Evolutionary conservation across 2,113 vertebrate genomes (phyloP).

Genomic region (Triplophysa rosa): DNA sequence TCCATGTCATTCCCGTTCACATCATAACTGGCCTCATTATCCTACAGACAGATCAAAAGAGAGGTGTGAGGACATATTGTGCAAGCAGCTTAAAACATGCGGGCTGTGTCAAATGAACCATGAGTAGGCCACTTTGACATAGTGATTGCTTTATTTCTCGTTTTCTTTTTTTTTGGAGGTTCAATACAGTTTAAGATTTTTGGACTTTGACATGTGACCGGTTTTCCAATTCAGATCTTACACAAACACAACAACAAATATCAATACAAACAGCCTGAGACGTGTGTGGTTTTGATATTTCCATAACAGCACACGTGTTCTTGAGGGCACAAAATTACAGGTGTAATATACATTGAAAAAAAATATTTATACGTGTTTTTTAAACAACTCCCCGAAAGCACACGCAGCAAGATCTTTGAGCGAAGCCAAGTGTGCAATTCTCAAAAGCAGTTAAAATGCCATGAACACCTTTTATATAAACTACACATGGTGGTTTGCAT

Average conservation of each 20-base stretch:
- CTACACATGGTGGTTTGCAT: too few species aligned
- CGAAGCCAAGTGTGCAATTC: too few species aligned
- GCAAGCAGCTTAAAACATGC: background rate
- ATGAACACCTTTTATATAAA: too few species aligned
- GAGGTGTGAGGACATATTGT: background rate
- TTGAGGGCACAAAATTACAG: too few species aligned
- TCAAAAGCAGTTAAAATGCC: too few species aligned
- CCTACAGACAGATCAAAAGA: conserved; percentile 74
- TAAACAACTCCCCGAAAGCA: too few species aligned
- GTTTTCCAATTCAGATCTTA: background rate
- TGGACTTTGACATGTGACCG: background rate
- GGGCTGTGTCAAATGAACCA: background rate
- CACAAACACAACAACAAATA: background rate
- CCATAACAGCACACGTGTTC: too few species aligned
- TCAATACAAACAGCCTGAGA: background rate
- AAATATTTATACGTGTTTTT: too few species aligned
- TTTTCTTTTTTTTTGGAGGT: background rate
- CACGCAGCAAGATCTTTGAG: too few species aligned
- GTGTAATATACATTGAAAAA: too few species aligned
- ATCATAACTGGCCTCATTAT: conserved; percentile 94
- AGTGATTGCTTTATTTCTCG: background rate
- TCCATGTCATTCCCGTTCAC: conserved; percentile 98
- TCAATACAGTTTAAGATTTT: background rate
- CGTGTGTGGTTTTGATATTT: background rate
- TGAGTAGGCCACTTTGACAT: background rate